Base-by-base conservation (phyloP, 1,140 invertebrate species). In the Rhagoletis pomonella region DNA sequence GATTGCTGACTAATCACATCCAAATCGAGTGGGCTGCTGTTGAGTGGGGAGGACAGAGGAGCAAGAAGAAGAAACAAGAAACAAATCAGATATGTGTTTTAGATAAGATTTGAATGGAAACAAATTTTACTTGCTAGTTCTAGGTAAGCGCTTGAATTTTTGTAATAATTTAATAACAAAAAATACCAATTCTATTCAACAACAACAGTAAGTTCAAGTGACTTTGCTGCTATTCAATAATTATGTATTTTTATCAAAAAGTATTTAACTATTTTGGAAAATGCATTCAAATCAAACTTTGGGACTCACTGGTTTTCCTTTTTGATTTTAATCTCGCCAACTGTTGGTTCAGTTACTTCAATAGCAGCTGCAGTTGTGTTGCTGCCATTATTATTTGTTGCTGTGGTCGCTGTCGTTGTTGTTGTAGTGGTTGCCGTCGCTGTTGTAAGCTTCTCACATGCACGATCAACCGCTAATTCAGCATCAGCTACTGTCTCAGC, bases 281-380 rank as follows among this genome's bases (percentile, higher is more conserved):
- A 73, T 42, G n/a, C 29, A 44, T 29, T 81, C 39, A 85, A 19
- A 73, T 55, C 86, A 50, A 65, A 81, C 29, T 88, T 58, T 73
- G 55, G 19, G 44, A 92, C 91, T 91, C 86, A 92, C 91, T 92
- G 91, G 86, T 91, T 92, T 89, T 92, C 91, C 89, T 92, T 92
- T 90, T 92, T 92, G 88, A 92, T 91, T 92, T 92, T 90, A 77
- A 91, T 88, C 89, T 91, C 91, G 14, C 59, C 50, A 81, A 58
- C 73, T 55, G 17, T 19, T 55, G 73, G 50, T n/a, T 12, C 10
- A 44, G 73, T 29, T 39, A 17, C 29, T 50, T 50, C 47, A 10
- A 19, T 5, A 55, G 73, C n/a, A 55, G 47, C n/a, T 81, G 47
- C 1, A 47, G 73, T 55, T 81, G 47, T 58, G 44, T 17, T 81